Percentiles rank a stretch among this genome's conserved stretches.
Evolutionary conservation across 2,888 invertebrate species (phyloP).

Genomic region (Drymonia ruficornis): DNA sequence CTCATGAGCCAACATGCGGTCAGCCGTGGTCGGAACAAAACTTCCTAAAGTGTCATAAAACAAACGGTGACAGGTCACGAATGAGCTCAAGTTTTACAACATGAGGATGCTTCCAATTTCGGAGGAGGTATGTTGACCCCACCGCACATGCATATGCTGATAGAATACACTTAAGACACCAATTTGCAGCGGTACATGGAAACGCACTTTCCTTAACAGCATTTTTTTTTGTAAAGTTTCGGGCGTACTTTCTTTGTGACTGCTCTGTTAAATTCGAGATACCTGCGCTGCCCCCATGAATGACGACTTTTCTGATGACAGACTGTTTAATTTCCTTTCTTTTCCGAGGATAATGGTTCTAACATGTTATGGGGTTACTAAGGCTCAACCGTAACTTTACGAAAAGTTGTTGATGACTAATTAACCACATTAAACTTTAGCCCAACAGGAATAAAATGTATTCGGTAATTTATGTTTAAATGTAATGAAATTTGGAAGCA

Average conservation of each 20-base stretch:
- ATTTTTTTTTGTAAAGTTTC: neutral
- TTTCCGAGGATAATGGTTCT: too few relatives aligned
- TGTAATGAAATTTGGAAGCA: too few relatives aligned
- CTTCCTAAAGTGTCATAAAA: conserved; percentile 29
- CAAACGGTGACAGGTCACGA: conserved; percentile 44
- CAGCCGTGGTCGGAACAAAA: conserved; percentile 1
- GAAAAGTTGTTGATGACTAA: too few relatives aligned
- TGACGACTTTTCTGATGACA: too few relatives aligned
- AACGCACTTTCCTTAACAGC: conserved; percentile 13
- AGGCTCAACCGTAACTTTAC: too few relatives aligned
- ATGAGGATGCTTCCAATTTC: conserved; percentile 58
- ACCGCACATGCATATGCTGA: conserved; percentile 27
- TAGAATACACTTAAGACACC: conserved; percentile 24
- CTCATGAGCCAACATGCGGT: neutral
- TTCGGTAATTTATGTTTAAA: too few relatives aligned
- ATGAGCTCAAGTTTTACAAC: conserved; percentile 41
- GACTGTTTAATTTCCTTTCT: too few relatives aligned
- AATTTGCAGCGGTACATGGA: conserved; percentile 21
- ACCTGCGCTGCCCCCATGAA: too few relatives aligned
- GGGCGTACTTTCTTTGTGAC: neutral
- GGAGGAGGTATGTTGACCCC: conserved; percentile 50
- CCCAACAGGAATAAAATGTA: too few relatives aligned
- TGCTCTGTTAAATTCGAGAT: neutral
- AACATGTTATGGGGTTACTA: too few relatives aligned
- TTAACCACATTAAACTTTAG: too few relatives aligned